Conservation (phyloP, 2,888 invertebrate species). For the Lissocephala sabroskyi region DNA sequence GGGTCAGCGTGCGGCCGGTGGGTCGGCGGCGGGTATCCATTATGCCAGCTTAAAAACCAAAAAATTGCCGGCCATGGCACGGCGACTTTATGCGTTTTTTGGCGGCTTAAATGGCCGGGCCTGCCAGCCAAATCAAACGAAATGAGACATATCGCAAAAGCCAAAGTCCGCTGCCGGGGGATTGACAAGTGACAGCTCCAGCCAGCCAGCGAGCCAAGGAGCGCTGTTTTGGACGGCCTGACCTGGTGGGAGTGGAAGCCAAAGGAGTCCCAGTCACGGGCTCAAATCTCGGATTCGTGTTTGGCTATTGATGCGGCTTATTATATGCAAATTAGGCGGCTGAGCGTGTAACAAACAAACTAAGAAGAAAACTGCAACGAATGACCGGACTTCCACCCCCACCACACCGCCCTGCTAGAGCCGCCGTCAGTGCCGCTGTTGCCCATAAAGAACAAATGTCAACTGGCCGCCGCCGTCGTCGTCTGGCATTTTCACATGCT, state of each 20-base stretch:
- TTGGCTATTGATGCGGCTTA: constrained; percentile 70
- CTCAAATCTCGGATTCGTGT: constrained; percentile 46
- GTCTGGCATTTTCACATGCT: constrained; percentile 2
- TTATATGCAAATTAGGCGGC: constrained; percentile 71
- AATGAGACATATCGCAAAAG: constrained; percentile 67
- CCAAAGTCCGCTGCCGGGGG: constrained; percentile 41
- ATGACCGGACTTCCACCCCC: constrained; percentile 9
- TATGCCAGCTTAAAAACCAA: constrained; percentile 44
- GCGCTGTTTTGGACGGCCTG: not conserved
- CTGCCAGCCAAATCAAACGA: constrained; percentile 57
- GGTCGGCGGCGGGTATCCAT: constrained; percentile 39
- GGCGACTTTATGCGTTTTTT: constrained; percentile 6
- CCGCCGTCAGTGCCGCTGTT: constrained; percentile 37
- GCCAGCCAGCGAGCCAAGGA: not conserved
- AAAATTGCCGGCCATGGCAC: constrained; percentile 16
- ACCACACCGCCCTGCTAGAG: constrained; percentile 17
- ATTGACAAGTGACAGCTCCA: constrained; percentile 60
- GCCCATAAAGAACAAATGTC: constrained; percentile 68
- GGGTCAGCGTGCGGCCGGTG: constrained; percentile 57
- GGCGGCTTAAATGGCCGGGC: constrained; percentile 18
- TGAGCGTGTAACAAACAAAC: constrained; percentile 36
- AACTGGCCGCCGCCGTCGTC: constrained; percentile 13
- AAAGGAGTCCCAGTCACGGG: not conserved
- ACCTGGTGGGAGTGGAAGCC: constrained; percentile 12
- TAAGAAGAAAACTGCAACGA: constrained; percentile 37